Conservation (phyloP, 1,140 invertebrate species). For the Eumeta japonica region DNA sequence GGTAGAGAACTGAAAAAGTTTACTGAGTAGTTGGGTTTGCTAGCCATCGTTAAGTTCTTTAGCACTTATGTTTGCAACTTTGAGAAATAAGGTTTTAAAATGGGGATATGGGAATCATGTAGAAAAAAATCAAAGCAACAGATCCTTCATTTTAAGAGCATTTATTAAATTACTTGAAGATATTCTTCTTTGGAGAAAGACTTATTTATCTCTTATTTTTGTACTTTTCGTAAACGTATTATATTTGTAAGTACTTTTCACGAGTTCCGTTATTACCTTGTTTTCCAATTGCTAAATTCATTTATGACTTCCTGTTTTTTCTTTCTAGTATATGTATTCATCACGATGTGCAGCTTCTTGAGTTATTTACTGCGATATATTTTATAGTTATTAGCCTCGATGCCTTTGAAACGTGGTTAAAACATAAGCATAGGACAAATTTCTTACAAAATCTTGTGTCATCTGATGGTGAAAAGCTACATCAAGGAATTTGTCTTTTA, state of each 20-base stretch:
- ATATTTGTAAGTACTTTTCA: slow-evolving; percentile 6
- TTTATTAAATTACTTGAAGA: slow-evolving; percentile 33
- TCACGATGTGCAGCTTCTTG: slow-evolving; percentile 30
- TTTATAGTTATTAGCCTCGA: slow-evolving; percentile 25
- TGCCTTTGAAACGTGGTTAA: slow-evolving; percentile 46
- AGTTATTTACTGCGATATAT: slow-evolving; percentile 25
- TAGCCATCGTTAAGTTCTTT: no score
- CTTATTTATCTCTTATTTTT: slow-evolving; percentile 40
- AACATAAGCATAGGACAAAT: slow-evolving; percentile 42
- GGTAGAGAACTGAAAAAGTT: no score
- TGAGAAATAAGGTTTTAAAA: no score
- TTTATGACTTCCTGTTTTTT: background rate
- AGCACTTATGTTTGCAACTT: no score
- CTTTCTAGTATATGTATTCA: slow-evolving; percentile 32
- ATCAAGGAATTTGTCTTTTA: slow-evolving; percentile 13
- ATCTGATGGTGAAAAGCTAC: slow-evolving; percentile 25
- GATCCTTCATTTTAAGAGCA: slow-evolving; percentile 17
- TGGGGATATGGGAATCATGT: slow-evolving; percentile 13
- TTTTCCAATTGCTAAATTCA: background rate
- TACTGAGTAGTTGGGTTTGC: no score
- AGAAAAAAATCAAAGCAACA: slow-evolving; percentile 14
- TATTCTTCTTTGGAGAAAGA: slow-evolving; percentile 44
- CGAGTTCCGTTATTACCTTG: background rate
- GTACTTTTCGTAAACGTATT: slow-evolving; percentile 31
- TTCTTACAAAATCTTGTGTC: slow-evolving; percentile 33